Base-by-base conservation (phyloP, 2,888 invertebrate genomes). In the Lordiphosa fenestrarum region DNA sequence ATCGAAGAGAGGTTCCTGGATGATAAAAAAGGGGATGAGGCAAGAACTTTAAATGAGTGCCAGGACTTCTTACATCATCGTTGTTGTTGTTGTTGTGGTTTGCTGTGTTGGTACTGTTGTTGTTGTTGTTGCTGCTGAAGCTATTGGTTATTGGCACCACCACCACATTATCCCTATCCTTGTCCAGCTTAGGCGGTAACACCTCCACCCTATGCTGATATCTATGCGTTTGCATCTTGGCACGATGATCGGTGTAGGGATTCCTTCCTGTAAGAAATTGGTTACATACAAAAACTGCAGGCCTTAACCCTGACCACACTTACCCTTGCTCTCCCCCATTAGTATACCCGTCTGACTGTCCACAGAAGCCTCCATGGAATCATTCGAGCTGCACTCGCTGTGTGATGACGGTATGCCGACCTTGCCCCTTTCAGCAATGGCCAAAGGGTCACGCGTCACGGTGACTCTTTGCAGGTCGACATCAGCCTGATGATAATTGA, bases 191-290 rank as follows among this genome's bases (percentile, higher is more conserved):
- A 10, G 73, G 72, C 50, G 67, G 77, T 69, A 68, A 35, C 30
- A 83, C 59, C 25, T 83, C 83, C 35, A 86, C 77, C 69, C 87
- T 88, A 36, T 69, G 75, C 23, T 66, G 73, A 46, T 76, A 76
- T 39, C 85, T 84, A 48, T 86, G 85, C 59, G 81, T 75, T 55
- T 74, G 83, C 40, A 66, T 71, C 53, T 67, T 84, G 50, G 73
- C 75, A 51, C 80, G 90, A 87, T 90, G 89, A 87, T 93, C 94
- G 66, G 93, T 93, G 90, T 91, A 92, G 15, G 93, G 93, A 90
- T 93, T 93, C 66, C 93, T 89, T 57, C 69, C 64, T 61, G 86
- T 77, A 46, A 73, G 69, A 46, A 3, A 3, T 30, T 3, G 3
- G 30, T 2, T 30, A 30, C 25, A 25, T 30, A 10, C 25, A 25